These are phyloP conservation scores for Pollimyrus isidori DNA, from an alignment of 2,113 vertebrate genomes.

Conservation along the genomic window DNA sequence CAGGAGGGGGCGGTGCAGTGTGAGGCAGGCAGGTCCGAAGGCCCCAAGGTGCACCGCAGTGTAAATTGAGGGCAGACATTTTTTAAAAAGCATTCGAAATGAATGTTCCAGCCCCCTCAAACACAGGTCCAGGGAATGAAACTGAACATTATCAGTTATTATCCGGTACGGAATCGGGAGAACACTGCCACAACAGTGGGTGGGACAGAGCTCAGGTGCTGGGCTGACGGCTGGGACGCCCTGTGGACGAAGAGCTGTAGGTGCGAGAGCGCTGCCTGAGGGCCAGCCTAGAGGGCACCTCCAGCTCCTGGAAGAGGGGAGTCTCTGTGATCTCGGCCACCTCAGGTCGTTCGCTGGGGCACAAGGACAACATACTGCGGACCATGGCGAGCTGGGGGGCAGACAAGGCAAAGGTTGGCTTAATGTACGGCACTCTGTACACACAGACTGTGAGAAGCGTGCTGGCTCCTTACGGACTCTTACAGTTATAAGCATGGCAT, in stretches of 20 bases:
- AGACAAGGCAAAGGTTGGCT: background rate
- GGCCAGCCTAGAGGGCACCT: conserved; percentile 70
- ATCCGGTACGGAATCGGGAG: background rate
- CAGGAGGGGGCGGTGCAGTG: background rate
- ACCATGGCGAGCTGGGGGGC: conserved; percentile 78
- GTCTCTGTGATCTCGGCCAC: conserved; percentile 81
- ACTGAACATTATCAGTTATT: background rate
- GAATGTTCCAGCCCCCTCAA: background rate
- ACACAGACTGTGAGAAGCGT: background rate
- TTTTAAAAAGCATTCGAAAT: background rate
- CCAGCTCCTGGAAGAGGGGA: conserved; percentile 81
- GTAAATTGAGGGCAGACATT: background rate
- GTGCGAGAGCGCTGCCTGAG: conserved; percentile 87
- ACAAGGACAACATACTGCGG: conserved; percentile 81
- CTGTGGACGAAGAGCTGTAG: conserved; percentile 80
- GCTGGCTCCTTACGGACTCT: background rate
- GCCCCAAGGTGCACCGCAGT: background rate
- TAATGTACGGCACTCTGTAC: background rate
- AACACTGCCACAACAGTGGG: background rate
- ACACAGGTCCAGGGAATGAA: background rate
- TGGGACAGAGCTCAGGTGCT: conserved; percentile 55
- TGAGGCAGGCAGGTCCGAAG: background rate
- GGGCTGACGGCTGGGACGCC: conserved; percentile 69
- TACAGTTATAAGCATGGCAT: background rate
- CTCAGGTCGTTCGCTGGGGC: conserved; percentile 78